phyloP scores from a whole-genome alignment of 2,797 vertebrate species.

The Dendrocincla fuliginosa region DNA sequence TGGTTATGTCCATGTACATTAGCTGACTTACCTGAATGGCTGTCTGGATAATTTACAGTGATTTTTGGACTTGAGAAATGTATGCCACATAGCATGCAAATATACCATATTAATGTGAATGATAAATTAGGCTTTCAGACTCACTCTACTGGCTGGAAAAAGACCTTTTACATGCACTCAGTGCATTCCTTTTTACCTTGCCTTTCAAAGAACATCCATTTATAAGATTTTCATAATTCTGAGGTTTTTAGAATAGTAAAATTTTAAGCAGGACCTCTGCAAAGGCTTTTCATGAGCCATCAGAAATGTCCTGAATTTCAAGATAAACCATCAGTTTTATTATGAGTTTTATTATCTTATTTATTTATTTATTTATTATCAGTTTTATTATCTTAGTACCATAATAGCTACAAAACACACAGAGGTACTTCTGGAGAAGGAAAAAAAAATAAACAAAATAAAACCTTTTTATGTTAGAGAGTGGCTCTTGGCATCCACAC shows the following conservation, averaged over 20 bases:
- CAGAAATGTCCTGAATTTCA: not conserved
- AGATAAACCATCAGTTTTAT: not conserved
- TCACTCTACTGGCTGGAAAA: not conserved
- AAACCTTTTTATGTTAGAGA: not conserved
- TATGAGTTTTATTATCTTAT: no score
- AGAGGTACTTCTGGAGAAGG: not conserved
- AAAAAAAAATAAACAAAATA: not conserved
- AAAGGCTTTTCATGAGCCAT: not conserved
- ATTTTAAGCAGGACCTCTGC: not conserved
- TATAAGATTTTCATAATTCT: not conserved
- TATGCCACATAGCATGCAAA: not conserved
- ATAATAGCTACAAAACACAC: not conserved
- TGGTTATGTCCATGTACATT: not conserved
- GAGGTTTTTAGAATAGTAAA: not conserved
- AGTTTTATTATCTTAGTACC: not conserved
- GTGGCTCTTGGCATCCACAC: not conserved
- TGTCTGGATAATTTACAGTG: not conserved
- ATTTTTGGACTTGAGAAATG: not conserved
- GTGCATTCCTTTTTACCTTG: not conserved
- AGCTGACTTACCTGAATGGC: not conserved
- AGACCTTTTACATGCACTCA: not conserved
- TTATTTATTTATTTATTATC: no score
- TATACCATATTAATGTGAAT: not conserved
- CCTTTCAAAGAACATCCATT: not conserved
- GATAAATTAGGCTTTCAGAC: slow-evolving; percentile 15